Conservation (phyloP, 2,113 vertebrate species). For the Pithys albifrons region DNA sequence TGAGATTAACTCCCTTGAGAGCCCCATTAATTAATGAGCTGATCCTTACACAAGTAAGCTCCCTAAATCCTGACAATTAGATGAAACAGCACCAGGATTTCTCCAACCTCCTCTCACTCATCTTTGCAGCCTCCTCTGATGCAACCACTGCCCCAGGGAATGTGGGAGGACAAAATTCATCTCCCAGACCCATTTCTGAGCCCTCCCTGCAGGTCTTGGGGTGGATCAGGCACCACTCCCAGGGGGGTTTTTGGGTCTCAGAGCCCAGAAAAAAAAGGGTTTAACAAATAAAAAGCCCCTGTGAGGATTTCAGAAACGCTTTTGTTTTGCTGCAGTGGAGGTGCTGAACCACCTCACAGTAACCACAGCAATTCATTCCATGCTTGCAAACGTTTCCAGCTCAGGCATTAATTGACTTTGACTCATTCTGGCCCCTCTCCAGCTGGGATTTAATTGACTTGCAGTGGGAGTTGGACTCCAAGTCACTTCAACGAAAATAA, state of each 20-base stretch:
- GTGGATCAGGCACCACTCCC: neutral
- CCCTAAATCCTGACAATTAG: neutral
- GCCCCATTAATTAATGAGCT: neutral
- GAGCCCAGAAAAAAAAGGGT: neutral
- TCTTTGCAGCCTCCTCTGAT: neutral
- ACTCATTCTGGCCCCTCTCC: conserved; percentile 37
- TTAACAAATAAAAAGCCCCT: neutral
- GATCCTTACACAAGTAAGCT: neutral
- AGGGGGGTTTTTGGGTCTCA: neutral
- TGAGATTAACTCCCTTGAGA: neutral
- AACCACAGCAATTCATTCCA: neutral
- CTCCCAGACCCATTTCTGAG: neutral
- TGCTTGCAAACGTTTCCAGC: conserved; percentile 42
- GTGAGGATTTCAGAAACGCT: neutral
- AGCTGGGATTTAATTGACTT: conserved; percentile 45
- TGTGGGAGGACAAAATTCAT: neutral
- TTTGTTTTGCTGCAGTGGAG: neutral
- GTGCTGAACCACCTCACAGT: conserved; percentile 4
- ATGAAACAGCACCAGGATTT: neutral
- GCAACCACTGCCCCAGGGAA: neutral
- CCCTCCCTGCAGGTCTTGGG: neutral
- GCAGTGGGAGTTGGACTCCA: conserved; percentile 49
- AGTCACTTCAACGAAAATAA: conserved; percentile 58
- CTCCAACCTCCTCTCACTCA: neutral
- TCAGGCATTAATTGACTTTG: conserved; percentile 54